A percentile compares a stretch with the other conserved stretches of the same genome.
phyloP scores from a whole-genome alignment of 2,797 vertebrate species.

The Sebastes cheni region DNA sequence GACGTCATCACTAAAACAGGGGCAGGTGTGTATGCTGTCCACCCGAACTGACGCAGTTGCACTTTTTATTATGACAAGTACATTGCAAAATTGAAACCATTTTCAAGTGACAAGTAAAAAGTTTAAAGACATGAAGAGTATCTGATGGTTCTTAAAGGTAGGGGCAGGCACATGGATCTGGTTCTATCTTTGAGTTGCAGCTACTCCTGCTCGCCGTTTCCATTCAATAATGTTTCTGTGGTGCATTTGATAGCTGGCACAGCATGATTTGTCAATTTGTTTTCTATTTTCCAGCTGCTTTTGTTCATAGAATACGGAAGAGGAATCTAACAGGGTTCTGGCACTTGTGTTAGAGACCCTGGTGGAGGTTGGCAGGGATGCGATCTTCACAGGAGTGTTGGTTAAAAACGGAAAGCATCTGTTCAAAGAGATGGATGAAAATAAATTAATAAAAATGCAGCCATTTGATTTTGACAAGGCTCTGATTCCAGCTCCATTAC shows the following conservation, averaged over 20 bases:
- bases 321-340: not conserved
- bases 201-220: not conserved
- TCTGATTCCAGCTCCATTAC: not conserved
- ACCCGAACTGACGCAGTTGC: not conserved
- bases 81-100: not conserved
- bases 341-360: not conserved
- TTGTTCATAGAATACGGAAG: not conserved
- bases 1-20: conserved; percentile 6
- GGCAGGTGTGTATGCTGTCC: not conserved
- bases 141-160: not conserved
- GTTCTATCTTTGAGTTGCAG: not conserved
- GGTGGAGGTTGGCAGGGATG: not conserved
- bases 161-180: not conserved
- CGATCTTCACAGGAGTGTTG: not conserved
- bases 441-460: not conserved
- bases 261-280: not conserved
- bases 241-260: not conserved
- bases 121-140: not conserved
- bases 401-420: not conserved
- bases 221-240: not conserved
- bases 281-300: not conserved
- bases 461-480: not conserved
- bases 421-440: not conserved
- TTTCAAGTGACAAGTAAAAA: not conserved
- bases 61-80: not conserved